Evolutionary conservation across 23 tunicate species (phyloP).

Genomic region (Aplidium turbinatum): DNA sequence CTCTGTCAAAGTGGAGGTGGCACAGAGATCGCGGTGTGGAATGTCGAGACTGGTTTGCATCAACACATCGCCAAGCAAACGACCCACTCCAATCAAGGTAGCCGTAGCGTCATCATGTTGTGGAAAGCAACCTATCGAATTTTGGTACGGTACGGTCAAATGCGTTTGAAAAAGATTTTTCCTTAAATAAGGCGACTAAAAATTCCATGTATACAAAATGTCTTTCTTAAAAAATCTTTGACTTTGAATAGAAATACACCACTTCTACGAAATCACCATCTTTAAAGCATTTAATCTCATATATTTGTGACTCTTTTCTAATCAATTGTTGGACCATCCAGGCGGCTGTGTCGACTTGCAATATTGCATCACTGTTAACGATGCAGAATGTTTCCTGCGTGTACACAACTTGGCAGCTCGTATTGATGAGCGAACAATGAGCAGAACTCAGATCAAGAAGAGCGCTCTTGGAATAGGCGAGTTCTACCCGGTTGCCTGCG

Average conservation of each 20-base stretch:
- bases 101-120: too few species aligned
- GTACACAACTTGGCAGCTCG: slow-evolving; percentile 79
- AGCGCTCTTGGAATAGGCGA: slow-evolving; percentile 53
- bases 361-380: slow-evolving; percentile 65
- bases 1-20: slow-evolving; percentile 40
- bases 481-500: slow-evolving; percentile 59
- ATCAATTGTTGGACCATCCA: too few species aligned
- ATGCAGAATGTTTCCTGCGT: slow-evolving; percentile 37
- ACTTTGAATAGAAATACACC: too few species aligned
- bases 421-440: slow-evolving; percentile 52
- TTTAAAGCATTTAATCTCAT: too few species aligned
- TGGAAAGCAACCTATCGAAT: too few species aligned
- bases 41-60: slow-evolving; percentile 69
- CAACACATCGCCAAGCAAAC: slow-evolving; percentile 64
- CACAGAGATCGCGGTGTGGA: slow-evolving; percentile 74
- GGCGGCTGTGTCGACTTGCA: slow-evolving; percentile 83
- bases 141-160: too few species aligned
- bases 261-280: too few species aligned
- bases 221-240: too few species aligned
- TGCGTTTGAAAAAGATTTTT: too few species aligned
- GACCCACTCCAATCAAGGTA: slow-evolving; percentile 38
- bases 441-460: slow-evolving; percentile 72
- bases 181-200: too few species aligned
- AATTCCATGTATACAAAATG: too few species aligned
- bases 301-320: too few species aligned